Conservation (phyloP, 2,113 vertebrate species). For the Argyrosomus japonicus region DNA sequence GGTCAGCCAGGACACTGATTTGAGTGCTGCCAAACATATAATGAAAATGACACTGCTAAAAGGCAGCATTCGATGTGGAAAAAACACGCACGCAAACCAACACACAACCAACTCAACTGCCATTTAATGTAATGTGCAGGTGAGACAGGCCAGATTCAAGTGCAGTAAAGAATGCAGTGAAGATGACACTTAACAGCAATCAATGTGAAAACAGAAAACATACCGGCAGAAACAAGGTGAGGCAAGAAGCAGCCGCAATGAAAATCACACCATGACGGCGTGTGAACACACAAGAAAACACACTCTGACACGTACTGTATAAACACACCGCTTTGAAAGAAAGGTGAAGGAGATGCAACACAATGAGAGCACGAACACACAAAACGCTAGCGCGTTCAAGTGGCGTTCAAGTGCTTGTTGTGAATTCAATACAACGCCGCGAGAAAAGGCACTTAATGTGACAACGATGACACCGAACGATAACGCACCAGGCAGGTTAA, state of each 20-base stretch:
- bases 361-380: background rate
- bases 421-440: background rate
- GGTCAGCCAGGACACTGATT: slow-evolving; percentile 31
- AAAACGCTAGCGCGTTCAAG: no score
- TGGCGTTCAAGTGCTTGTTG: background rate
- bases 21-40: slow-evolving; percentile 13
- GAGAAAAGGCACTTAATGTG: background rate
- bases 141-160: slow-evolving; percentile 11
- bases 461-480: background rate
- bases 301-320: background rate
- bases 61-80: background rate
- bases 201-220: slow-evolving; percentile 4
- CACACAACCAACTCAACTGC: background rate
- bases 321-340: background rate
- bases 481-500: background rate
- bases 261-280: slow-evolving; percentile 1
- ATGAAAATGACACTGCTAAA: slow-evolving; percentile 24
- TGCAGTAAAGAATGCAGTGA: slow-evolving; percentile 6
- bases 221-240: background rate
- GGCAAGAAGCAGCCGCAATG: background rate
- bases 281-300: background rate
- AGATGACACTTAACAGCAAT: slow-evolving; percentile 23
- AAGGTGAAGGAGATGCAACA: background rate
- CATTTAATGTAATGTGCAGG: slow-evolving; percentile 1
- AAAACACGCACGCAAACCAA: background rate